These are phyloP conservation scores for Harpegnathos saltator DNA, from an alignment of 1,140 invertebrate species.

Conservation along the genomic window DNA sequence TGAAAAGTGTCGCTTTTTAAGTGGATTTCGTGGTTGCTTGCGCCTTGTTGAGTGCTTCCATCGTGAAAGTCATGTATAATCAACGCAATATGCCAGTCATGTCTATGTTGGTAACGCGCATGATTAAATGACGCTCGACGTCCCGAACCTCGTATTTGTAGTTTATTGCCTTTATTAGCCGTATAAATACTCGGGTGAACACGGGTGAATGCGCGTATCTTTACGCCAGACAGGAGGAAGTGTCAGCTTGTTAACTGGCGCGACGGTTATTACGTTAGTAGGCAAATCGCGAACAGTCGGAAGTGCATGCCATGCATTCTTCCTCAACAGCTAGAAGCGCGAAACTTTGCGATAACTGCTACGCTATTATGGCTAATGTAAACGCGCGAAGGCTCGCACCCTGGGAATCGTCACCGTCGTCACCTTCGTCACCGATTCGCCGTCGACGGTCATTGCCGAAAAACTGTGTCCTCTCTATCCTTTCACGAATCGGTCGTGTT, in stretches of 20 bases:
- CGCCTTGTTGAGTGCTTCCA: neutral
- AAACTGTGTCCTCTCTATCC: no score
- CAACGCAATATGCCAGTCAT: no score
- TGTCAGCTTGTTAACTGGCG: slow-evolving; percentile 47
- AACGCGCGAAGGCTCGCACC: neutral
- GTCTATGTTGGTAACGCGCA: slow-evolving; percentile 19
- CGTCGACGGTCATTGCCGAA: no score
- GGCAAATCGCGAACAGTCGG: slow-evolving; percentile 47
- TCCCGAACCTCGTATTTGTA: slow-evolving; percentile 26
- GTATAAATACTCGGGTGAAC: slow-evolving; percentile 46
- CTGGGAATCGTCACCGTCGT: neutral
- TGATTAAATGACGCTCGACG: neutral
- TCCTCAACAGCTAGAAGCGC: slow-evolving; percentile 27
- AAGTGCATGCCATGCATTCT: slow-evolving; percentile 48
- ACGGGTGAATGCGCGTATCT: slow-evolving; percentile 28
- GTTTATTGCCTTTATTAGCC: slow-evolving; percentile 33
- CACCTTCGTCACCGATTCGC: no score
- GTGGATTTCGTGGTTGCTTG: slow-evolving; percentile 6
- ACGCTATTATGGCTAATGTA: slow-evolving; percentile 27
- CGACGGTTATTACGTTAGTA: slow-evolving; percentile 59
- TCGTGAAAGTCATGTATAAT: neutral
- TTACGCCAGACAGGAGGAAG: slow-evolving; percentile 27
- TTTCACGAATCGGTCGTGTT: no score
- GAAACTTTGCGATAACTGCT: slow-evolving; percentile 18
- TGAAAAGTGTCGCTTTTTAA: neutral